Evolutionary conservation across 2,888 invertebrate species (phyloP), one percentile per base, ranked within the genome.

Genomic region (Philereme vetulata): DNA sequence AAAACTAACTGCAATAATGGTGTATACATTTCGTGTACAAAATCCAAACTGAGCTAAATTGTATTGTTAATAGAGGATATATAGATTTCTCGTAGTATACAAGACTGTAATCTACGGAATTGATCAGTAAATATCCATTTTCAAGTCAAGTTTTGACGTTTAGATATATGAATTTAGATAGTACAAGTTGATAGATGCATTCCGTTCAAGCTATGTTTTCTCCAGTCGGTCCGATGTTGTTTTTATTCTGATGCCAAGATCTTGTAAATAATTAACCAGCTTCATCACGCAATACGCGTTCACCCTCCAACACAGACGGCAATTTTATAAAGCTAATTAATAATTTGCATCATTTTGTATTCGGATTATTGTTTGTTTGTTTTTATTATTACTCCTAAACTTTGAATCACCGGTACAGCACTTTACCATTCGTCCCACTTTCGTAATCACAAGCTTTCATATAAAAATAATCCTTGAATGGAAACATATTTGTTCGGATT

Each of bases 401-500:
- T 21, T 21, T 21, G 2, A 2, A 21, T 21, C 21, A 3, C 11
- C 11, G 8, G 43, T 11, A 11, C 32, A 10, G 10, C 4, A 21
- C 60, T 50, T 65, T 58, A 60, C 11, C 57, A 60, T 74, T 70
- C 71, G 75, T 74, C 78, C 76, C 68, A 78, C 67, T 78, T 76
- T 74, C 72, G 63, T 65, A 64, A 68, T 64, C 59, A 51, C 66
- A 65, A 72, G 70, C 71, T 76, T 75, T 75, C 64, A 67, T 73
- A 63, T 78, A 77, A 82, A 81, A 81, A 76, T 72, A 76, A 85
- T 83, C 85, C 85, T 83, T 83, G 82, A 85, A 85, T 83, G 84
- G 86, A 74, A 79, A 82, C 82, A 77, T 82, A 82, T 85, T 84
- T 80, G 83, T 83, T 77, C 77, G 70, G 74, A 70, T 72, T 66